These are phyloP conservation scores for Thalpophila matura DNA, from an alignment of 2,888 invertebrate genomes.

Conservation along the genomic window DNA sequence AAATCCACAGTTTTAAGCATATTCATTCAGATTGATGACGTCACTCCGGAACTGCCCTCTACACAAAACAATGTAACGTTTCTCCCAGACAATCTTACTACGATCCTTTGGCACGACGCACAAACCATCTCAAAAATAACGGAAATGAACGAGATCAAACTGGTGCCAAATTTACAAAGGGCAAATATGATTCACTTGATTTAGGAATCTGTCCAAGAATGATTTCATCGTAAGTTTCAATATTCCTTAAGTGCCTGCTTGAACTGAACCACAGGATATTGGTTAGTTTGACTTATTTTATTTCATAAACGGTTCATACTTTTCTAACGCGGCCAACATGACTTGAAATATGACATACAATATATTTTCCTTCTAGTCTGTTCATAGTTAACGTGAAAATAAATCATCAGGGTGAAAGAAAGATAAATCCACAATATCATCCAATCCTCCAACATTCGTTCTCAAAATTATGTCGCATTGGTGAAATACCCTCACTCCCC, in stretches of 20 bases:
- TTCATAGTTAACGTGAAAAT: too few relatives aligned
- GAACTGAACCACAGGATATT: conserved; percentile 34
- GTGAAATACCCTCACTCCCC: conserved; percentile 1
- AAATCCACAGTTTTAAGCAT: conserved; percentile 27
- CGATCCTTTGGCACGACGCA: conserved; percentile 60
- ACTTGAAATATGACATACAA: too few relatives aligned
- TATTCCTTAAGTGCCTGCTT: conserved; percentile 41
- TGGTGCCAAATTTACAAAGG: conserved; percentile 63
- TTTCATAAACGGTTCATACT: neutral
- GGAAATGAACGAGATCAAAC: conserved; percentile 56
- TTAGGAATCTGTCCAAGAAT: conserved; percentile 59
- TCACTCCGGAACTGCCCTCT: conserved; percentile 44
- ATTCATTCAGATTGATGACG: conserved; percentile 35
- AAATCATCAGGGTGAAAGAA: too few relatives aligned
- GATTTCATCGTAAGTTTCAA: conserved; percentile 51
- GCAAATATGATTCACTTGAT: conserved; percentile 62
- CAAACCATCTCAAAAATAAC: conserved; percentile 51
- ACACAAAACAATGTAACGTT: conserved; percentile 46
- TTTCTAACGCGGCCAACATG: too few relatives aligned
- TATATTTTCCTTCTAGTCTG: too few relatives aligned
- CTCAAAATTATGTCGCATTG: conserved; percentile 21
- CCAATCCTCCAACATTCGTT: conserved; percentile 3
- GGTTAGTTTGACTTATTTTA: conserved; percentile 4
- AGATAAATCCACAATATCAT: neutral
- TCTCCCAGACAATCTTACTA: conserved; percentile 42